A percentile compares a stretch with the other conserved stretches of the same genome.
These are phyloP conservation scores for Acholoe squamosa DNA, from an alignment of 2,888 invertebrate genomes.

Conservation along the genomic window DNA sequence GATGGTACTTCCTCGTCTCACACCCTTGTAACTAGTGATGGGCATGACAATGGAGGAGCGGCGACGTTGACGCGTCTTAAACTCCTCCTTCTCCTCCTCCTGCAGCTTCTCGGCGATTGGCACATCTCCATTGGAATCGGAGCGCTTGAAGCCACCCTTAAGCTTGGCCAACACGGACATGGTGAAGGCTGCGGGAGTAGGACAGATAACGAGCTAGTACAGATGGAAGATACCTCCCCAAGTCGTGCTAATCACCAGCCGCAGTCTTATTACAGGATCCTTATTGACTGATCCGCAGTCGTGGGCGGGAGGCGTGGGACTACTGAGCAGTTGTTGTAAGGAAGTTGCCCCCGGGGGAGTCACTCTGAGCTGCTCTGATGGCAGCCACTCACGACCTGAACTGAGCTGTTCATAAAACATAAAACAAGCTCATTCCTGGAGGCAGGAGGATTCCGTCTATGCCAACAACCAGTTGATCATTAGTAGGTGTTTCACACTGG, in stretches of 20 bases:
- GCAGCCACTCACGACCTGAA: too few relatives aligned
- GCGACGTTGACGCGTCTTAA: constrained; percentile 69
- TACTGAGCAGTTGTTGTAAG: background rate
- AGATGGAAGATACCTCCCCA: background rate
- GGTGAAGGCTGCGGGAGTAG: constrained; percentile 1
- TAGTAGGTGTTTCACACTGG: too few relatives aligned
- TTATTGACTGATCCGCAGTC: background rate
- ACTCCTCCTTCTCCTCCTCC: constrained; percentile 70
- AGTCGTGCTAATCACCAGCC: background rate
- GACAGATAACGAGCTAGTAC: background rate
- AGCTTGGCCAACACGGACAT: constrained; percentile 56
- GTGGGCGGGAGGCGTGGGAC: background rate
- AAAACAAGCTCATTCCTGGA: too few relatives aligned
- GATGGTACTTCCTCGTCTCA: constrained; percentile 63
- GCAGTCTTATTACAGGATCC: constrained; percentile 1
- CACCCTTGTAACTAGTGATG: constrained; percentile 10
- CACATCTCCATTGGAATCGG: constrained; percentile 55
- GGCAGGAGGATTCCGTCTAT: too few relatives aligned
- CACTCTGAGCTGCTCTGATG: too few relatives aligned
- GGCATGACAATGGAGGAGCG: constrained; percentile 67
- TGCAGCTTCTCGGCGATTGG: constrained; percentile 68
- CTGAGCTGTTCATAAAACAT: too few relatives aligned
- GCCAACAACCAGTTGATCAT: too few relatives aligned
- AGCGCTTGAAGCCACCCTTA: constrained; percentile 54
- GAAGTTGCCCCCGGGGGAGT: too few relatives aligned